Conservation (phyloP, 2,797 vertebrate species). For the Hafferia zeledoni region DNA sequence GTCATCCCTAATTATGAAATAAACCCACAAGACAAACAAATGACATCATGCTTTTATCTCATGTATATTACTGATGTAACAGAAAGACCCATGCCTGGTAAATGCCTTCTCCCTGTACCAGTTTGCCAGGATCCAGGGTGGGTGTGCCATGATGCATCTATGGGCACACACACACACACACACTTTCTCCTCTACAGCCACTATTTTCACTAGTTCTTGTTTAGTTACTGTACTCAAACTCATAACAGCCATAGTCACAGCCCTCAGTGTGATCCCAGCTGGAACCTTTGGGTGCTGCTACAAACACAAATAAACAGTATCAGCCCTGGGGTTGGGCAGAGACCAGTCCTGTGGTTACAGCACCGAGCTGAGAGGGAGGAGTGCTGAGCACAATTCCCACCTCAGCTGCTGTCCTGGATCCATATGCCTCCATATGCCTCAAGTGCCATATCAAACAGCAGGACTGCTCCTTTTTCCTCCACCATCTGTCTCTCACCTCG, state of each 20-base stretch:
- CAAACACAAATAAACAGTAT: background rate
- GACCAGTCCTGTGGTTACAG: background rate
- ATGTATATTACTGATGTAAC: background rate
- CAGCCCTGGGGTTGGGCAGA: background rate
- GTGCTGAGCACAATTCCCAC: fast-evolving
- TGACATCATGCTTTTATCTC: slow-evolving; percentile 11
- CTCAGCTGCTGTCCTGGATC: background rate
- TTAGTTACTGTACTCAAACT: background rate
- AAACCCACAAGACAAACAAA: slow-evolving; percentile 33
- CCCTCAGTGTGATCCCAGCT: background rate
- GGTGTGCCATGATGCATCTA: background rate
- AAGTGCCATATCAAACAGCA: background rate
- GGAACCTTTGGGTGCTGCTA: background rate
- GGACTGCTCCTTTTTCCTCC: background rate
- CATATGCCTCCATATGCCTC: background rate
- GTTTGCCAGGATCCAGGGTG: background rate
- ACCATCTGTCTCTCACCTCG: background rate
- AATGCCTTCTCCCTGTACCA: background rate
- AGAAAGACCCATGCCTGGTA: background rate
- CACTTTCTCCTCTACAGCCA: background rate
- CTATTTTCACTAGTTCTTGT: background rate
- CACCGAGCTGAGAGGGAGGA: fast-evolving
- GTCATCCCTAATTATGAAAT: slow-evolving; percentile 22
- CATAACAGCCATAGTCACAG: background rate
- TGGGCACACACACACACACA: too few species aligned